These are phyloP conservation scores for Corvus hawaiiensis DNA, from an alignment of 2,113 vertebrate species.

Conservation along the genomic window DNA sequence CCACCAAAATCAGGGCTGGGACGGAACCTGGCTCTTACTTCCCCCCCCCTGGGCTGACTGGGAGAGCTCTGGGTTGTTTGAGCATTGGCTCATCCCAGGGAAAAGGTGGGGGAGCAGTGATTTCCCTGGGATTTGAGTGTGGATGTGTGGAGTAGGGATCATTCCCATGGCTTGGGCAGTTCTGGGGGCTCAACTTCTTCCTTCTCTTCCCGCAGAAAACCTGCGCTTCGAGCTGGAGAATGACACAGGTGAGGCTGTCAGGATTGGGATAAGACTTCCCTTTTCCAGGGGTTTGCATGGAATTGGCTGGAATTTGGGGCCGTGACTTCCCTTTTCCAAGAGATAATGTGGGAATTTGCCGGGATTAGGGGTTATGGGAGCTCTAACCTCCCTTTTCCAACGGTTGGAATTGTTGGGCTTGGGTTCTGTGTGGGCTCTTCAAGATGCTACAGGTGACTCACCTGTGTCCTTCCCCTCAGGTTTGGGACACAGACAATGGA, in stretches of 20 bases:
- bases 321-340: not conserved
- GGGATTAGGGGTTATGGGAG: accelerated
- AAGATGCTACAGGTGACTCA: not conserved
- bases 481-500: not conserved
- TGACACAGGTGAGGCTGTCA: not conserved
- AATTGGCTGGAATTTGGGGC: not conserved
- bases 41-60: accelerated
- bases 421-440: not conserved
- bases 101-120: not conserved
- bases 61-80: not conserved
- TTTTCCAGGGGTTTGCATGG: not conserved
- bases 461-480: not conserved
- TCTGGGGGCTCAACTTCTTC: not conserved
- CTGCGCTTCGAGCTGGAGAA: conserved; percentile 49
- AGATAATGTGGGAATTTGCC: accelerated
- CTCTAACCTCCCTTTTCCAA: not conserved
- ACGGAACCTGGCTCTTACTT: accelerated
- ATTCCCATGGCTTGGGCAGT: not conserved
- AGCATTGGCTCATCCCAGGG: not conserved
- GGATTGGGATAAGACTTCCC: not conserved
- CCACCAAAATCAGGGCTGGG: not conserved
- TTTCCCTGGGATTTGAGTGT: not conserved
- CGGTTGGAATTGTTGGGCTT: not conserved
- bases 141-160: not conserved
- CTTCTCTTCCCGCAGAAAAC: not conserved